These are phyloP conservation scores for Cacatua alba DNA, from an alignment of 2,113 vertebrate species.

Conservation along the genomic window DNA sequence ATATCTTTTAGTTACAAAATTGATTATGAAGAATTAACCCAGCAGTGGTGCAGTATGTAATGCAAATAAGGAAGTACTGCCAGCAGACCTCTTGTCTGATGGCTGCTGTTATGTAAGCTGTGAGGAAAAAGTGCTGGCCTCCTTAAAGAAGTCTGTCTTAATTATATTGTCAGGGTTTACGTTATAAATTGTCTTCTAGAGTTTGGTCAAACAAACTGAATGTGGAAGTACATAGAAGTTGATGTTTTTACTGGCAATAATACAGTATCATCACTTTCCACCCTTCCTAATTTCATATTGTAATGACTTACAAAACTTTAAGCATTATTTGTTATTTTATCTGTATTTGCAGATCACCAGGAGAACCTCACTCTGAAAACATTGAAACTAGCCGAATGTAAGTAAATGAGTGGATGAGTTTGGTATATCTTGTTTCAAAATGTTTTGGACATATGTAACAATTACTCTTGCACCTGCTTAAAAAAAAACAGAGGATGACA, in stretches of 20 bases:
- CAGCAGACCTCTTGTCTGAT: background rate
- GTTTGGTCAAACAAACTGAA: background rate
- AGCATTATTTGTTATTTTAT: background rate
- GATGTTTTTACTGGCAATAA: background rate
- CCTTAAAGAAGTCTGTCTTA: background rate
- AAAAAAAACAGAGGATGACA: background rate
- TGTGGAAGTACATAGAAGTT: background rate
- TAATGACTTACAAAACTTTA: background rate
- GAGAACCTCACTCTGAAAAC: constrained; percentile 84
- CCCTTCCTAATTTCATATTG: background rate
- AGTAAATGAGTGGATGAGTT: constrained; percentile 72
- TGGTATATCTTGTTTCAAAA: background rate
- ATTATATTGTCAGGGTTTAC: background rate
- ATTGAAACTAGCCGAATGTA: constrained; percentile 97
- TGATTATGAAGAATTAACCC: background rate
- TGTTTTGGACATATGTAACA: background rate
- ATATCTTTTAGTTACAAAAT: background rate
- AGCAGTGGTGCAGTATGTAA: background rate
- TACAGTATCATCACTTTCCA: background rate
- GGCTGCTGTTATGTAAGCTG: background rate
- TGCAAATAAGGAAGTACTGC: background rate
- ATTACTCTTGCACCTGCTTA: background rate
- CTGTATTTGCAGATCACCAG: constrained; percentile 85
- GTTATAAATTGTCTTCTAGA: background rate
- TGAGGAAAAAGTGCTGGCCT: background rate